phyloP scores from a whole-genome alignment of 2,888 invertebrate species.

The Chymomyza procnemis region DNA sequence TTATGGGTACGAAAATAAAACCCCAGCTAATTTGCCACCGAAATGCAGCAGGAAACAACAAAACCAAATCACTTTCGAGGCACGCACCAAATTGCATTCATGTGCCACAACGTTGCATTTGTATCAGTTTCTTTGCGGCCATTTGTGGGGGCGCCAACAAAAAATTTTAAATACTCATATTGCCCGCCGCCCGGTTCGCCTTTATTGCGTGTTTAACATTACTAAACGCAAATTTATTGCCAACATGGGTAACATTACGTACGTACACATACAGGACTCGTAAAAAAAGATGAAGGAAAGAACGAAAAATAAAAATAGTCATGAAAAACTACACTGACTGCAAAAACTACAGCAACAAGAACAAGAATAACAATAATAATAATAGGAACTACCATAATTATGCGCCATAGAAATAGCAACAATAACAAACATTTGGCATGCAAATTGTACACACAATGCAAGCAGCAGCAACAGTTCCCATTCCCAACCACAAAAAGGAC shows the following conservation, averaged over 20 bases:
- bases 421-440: slow-evolving; percentile 40
- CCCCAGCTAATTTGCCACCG: neutral
- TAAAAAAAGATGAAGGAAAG: slow-evolving; percentile 1
- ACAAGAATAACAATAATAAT: slow-evolving; percentile 46
- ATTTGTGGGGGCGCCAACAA: neutral
- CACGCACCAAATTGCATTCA: slow-evolving; percentile 40
- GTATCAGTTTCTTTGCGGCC: neutral
- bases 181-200: slow-evolving; percentile 25
- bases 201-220: slow-evolving; percentile 69
- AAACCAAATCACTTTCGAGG: slow-evolving; percentile 5
- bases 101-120: slow-evolving; percentile 7
- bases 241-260: slow-evolving; percentile 67
- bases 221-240: slow-evolving; percentile 67
- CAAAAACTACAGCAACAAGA: no score
- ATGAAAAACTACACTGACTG: slow-evolving; percentile 9
- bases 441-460: slow-evolving; percentile 1
- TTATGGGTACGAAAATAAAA: neutral
- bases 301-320: slow-evolving; percentile 31
- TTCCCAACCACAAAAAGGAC: neutral
- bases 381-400: neutral
- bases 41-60: slow-evolving; percentile 1
- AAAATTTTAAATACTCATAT: neutral
- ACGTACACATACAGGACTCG: slow-evolving; percentile 33
- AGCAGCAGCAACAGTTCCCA: no score
- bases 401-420: slow-evolving; percentile 1